Percentiles rank a stretch among this genome's conserved stretches.
Evolutionary conservation across 30 jellyfish, hydroid and myxozoan species (phyloP).

Genomic region (Nemopilema nomurai): DNA sequence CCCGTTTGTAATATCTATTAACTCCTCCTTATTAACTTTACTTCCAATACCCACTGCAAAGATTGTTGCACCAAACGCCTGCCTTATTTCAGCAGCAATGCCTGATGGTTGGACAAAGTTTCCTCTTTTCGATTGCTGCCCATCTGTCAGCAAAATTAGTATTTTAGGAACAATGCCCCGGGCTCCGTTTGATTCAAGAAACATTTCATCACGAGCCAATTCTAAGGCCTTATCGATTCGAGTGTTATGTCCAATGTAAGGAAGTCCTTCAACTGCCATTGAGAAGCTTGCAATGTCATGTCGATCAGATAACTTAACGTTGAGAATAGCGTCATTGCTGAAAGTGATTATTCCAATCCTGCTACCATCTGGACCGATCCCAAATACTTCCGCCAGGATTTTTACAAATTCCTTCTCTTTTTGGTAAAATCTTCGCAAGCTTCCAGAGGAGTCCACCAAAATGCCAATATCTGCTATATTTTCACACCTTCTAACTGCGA

Average conservation of each 20-base stretch:
- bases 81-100: constrained; percentile 59
- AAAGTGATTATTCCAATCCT: constrained; percentile 64
- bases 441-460: constrained; percentile 77
- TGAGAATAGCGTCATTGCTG: constrained; percentile 59
- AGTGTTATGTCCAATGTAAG: constrained; percentile 62
- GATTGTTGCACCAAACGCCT: constrained; percentile 47
- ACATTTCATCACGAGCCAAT: constrained; percentile 40
- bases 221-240: constrained; percentile 65
- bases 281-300: constrained; percentile 2
- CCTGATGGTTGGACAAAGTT: constrained; percentile 72
- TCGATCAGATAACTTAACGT: constrained; percentile 39
- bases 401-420: constrained; percentile 59
- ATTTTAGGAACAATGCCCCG: constrained; percentile 45
- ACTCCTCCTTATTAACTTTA: constrained; percentile 62
- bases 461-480: constrained; percentile 56
- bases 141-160: constrained; percentile 61
- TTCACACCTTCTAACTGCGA: constrained; percentile 40
- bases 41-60: constrained; percentile 83
- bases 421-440: constrained; percentile 40
- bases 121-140: constrained; percentile 56
- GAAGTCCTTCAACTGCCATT: constrained; percentile 40
- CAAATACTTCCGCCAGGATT: constrained; percentile 16
- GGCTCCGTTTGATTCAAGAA: constrained; percentile 43
- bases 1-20: constrained; percentile 62
- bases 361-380: constrained; percentile 25